phyloP scores from a whole-genome alignment of 2,888 invertebrate genomes.

The Chloroclystis v-ata region DNA sequence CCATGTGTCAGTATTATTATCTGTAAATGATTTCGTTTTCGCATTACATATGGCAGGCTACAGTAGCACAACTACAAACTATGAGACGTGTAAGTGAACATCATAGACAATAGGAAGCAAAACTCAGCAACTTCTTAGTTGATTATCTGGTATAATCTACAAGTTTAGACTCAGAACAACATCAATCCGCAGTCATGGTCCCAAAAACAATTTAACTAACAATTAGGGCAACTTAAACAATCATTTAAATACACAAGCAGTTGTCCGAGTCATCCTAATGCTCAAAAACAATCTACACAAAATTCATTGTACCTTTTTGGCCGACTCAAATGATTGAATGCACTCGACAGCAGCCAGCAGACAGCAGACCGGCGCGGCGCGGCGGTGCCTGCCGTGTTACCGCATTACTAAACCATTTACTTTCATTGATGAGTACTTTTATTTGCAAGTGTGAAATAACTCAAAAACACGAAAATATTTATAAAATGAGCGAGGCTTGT shows the following conservation, averaged over 20 bases:
- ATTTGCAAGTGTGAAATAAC: background rate
- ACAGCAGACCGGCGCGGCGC: no score
- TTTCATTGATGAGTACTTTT: no score
- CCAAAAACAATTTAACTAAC: slow-evolving; percentile 42
- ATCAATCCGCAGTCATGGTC: slow-evolving; percentile 45
- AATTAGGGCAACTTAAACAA: slow-evolving; percentile 3
- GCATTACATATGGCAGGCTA: slow-evolving; percentile 60
- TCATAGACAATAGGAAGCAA: slow-evolving; percentile 1
- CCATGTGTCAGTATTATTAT: slow-evolving; percentile 13
- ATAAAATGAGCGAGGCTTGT: slow-evolving; percentile 52
- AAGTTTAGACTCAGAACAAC: slow-evolving; percentile 18
- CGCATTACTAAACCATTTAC: slow-evolving; percentile 45
- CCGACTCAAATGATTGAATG: slow-evolving; percentile 30
- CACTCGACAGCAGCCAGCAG: no score
- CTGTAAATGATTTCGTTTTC: slow-evolving; percentile 18
- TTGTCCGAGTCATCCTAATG: slow-evolving; percentile 28
- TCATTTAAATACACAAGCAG: background rate
- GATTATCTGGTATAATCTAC: no score
- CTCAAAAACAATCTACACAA: slow-evolving; percentile 34
- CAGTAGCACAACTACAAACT: slow-evolving; percentile 28
- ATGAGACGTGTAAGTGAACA: slow-evolving; percentile 5
- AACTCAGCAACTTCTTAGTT: background rate
- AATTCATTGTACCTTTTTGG: slow-evolving; percentile 48
- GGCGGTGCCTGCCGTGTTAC: no score
- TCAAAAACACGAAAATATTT: background rate